Conservation (phyloP, 2,888 invertebrate species). For the Hypercompe scribonia region DNA sequence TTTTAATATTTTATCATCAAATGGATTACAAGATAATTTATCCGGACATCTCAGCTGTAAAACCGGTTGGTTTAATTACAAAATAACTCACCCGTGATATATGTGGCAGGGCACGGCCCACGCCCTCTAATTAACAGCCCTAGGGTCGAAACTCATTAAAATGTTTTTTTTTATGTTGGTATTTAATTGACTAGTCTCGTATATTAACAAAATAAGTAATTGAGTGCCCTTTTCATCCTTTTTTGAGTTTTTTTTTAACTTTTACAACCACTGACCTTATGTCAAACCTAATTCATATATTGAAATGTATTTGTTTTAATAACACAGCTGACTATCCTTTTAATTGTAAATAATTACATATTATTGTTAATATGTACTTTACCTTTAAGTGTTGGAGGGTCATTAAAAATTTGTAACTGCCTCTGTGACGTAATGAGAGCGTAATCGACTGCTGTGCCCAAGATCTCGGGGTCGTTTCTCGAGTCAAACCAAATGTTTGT, state of each 20-base stretch:
- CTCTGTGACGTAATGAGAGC: too few species aligned
- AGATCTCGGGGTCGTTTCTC: too few species aligned
- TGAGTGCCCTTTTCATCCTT: background rate
- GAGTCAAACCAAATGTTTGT: too few species aligned
- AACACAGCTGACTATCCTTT: too few species aligned
- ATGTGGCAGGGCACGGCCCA: constrained; percentile 15
- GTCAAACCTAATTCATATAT: too few species aligned
- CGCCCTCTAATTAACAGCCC: constrained; percentile 22
- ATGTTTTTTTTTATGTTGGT: constrained; percentile 18
- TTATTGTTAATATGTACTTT: too few species aligned
- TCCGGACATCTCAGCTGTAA: background rate
- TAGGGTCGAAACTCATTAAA: constrained; percentile 24
- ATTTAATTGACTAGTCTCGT: constrained; percentile 3
- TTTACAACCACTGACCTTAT: background rate
- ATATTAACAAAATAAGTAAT: constrained; percentile 12
- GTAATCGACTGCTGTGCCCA: too few species aligned
- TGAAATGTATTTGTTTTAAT: too few species aligned
- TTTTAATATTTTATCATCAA: background rate
- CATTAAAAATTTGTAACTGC: too few species aligned
- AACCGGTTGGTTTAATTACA: constrained; percentile 21
- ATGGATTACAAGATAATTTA: background rate
- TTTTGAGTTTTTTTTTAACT: background rate
- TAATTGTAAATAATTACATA: too few species aligned
- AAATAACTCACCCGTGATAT: constrained; percentile 27
- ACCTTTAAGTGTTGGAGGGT: too few species aligned